These are phyloP conservation scores for Gallinago undulata DNA, from an alignment of 2,113 vertebrate species.

Conservation along the genomic window DNA sequence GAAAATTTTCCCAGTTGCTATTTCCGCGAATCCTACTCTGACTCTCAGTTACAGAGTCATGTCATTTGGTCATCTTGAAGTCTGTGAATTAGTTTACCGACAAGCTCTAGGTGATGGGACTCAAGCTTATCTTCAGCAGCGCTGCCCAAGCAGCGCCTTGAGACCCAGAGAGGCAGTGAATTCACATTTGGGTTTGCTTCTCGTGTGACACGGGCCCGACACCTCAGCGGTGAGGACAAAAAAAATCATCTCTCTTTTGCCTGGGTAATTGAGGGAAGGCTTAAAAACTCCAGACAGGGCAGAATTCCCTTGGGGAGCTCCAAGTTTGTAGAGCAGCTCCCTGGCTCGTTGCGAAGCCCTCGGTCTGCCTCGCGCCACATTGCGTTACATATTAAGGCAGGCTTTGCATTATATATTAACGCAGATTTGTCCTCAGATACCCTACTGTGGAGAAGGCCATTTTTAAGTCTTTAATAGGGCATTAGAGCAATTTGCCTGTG, in stretches of 20 bases:
- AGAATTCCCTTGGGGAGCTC: neutral
- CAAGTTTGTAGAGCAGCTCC: neutral
- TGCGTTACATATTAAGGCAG: neutral
- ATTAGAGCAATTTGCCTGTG: conserved; percentile 60
- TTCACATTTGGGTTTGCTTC: neutral
- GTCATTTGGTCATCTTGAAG: neutral
- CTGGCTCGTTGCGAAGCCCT: neutral
- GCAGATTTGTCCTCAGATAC: conserved; percentile 19
- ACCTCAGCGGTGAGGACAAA: neutral
- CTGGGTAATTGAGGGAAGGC: neutral
- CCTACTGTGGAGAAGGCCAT: conserved; percentile 5
- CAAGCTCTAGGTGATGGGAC: neutral
- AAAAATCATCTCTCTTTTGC: neutral
- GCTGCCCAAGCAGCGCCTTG: neutral
- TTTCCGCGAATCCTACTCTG: neutral
- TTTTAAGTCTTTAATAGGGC: conserved; percentile 46
- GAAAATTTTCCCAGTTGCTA: neutral
- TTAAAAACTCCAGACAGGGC: neutral
- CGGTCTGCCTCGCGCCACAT: neutral
- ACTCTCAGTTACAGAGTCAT: neutral
- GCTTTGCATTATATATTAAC: conserved; percentile 27
- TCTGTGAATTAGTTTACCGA: neutral
- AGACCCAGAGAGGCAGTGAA: fast-evolving
- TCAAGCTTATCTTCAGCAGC: fast-evolving
- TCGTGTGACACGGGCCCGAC: neutral